phyloP scores from a whole-genome alignment of 2,113 vertebrate species.

The Myotis davidii region DNA sequence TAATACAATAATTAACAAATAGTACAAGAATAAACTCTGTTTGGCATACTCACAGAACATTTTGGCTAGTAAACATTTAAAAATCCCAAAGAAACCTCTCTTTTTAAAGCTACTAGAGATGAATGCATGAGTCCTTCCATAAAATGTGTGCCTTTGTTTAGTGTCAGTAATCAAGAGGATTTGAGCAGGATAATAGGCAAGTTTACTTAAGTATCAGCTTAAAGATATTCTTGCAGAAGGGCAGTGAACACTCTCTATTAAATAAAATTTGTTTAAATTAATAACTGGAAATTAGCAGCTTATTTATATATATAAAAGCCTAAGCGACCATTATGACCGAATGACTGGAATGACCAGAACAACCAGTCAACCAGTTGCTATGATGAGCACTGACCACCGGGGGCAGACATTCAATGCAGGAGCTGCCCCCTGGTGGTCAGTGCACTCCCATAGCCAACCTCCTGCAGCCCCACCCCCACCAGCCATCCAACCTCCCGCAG shows the following conservation, averaged over 20 bases:
- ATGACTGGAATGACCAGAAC: too few species aligned
- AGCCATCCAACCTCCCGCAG: too few species aligned
- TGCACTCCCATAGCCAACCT: too few species aligned
- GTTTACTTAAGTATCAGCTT: slow-evolving; percentile 10
- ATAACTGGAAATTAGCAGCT: slow-evolving; percentile 6
- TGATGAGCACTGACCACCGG: too few species aligned
- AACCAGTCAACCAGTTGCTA: too few species aligned
- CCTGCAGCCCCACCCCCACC: too few species aligned
- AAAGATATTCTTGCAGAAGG: slow-evolving; percentile 39
- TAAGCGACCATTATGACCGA: too few species aligned
- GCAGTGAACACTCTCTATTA: slow-evolving; percentile 1
- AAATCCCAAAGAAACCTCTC: slow-evolving; percentile 40
- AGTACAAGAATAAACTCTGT: too few species aligned
- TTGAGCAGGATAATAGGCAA: not conserved
- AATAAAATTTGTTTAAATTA: slow-evolving; percentile 34
- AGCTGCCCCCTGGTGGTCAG: too few species aligned
- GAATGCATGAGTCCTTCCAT: slow-evolving; percentile 17
- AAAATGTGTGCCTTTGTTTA: slow-evolving; percentile 34
- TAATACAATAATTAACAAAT: too few species aligned
- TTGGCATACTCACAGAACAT: slow-evolving; percentile 9
- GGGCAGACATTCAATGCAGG: too few species aligned
- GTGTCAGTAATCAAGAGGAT: slow-evolving; percentile 19
- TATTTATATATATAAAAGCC: not conserved
- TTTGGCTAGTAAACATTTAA: slow-evolving; percentile 25
- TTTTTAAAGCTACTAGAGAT: slow-evolving; percentile 34